Evolutionary conservation across 2,113 vertebrate species (phyloP).

Genomic region (Eurystomus gularis): DNA sequence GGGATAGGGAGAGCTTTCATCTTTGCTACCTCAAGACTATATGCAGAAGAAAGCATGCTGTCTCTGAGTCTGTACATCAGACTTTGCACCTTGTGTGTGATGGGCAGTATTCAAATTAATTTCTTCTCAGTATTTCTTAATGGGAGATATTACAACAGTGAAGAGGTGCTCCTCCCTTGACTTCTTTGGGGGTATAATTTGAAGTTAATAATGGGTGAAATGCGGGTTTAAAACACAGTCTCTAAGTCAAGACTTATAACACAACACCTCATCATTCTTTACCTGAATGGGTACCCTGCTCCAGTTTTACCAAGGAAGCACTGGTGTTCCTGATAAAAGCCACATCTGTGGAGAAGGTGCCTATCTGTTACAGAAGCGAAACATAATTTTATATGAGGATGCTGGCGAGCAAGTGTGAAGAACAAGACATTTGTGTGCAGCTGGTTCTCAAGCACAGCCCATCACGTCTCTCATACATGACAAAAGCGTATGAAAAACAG

Average conservation of each 20-base stretch:
- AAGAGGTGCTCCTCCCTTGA: neutral
- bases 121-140: neutral
- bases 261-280: neutral
- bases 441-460: neutral
- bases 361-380: neutral
- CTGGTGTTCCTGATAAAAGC: neutral
- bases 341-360: neutral
- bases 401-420: neutral
- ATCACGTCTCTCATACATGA: neutral
- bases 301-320: neutral
- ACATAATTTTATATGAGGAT: neutral
- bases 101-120: neutral
- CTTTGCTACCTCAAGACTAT: neutral
- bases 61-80: neutral
- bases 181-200: neutral
- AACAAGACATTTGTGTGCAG: neutral
- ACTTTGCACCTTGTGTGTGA: neutral
- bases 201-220: neutral
- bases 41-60: neutral
- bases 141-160: neutral
- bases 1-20: neutral
- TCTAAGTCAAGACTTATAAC: neutral
- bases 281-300: neutral
- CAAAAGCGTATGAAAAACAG: neutral
- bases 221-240: neutral